These are phyloP conservation scores for Drosophila lacicola DNA, from an alignment of 2,888 invertebrate genomes.

Conservation along the genomic window DNA sequence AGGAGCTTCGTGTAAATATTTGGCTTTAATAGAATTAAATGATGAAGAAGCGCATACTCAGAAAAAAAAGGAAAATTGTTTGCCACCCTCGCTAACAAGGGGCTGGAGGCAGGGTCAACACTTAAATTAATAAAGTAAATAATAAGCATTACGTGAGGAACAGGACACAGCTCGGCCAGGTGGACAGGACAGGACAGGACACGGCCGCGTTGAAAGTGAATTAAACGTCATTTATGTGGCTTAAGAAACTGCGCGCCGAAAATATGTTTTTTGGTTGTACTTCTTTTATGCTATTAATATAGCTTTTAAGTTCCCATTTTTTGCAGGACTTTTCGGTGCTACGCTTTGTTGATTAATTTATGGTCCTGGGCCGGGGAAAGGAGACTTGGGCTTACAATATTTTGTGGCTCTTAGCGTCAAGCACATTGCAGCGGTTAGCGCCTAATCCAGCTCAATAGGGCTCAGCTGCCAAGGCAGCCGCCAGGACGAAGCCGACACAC, in stretches of 20 bases:
- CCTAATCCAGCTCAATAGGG: conserved; percentile 76
- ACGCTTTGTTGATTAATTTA: conserved; percentile 71
- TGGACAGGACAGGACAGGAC: not conserved
- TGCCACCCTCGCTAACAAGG: conserved; percentile 46
- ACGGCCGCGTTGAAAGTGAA: conserved; percentile 68
- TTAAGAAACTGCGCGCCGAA: conserved; percentile 43
- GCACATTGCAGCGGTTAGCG: conserved; percentile 73
- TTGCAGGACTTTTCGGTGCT: conserved; percentile 2
- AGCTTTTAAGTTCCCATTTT: conserved; percentile 15
- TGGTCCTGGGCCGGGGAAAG: conserved; percentile 30
- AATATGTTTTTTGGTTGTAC: conserved; percentile 20
- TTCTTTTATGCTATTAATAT: conserved; percentile 2
- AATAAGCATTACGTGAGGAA: conserved; percentile 65
- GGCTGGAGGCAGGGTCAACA: conserved; percentile 41
- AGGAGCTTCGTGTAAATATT: conserved; percentile 67
- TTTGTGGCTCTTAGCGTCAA: conserved; percentile 52
- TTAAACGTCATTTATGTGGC: conserved; percentile 75
- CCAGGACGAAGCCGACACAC: conserved; percentile 1
- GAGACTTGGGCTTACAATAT: conserved; percentile 31
- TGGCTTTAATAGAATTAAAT: conserved; percentile 80
- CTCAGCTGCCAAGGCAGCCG: conserved; percentile 54
- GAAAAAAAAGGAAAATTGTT: conserved; percentile 48
- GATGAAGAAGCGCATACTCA: conserved; percentile 54
- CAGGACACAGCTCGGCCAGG: conserved; percentile 14
- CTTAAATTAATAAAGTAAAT: conserved; percentile 83